Evolutionary conservation across 2,113 vertebrate species (phyloP).

Genomic region (Rhagologus leucostigma): DNA sequence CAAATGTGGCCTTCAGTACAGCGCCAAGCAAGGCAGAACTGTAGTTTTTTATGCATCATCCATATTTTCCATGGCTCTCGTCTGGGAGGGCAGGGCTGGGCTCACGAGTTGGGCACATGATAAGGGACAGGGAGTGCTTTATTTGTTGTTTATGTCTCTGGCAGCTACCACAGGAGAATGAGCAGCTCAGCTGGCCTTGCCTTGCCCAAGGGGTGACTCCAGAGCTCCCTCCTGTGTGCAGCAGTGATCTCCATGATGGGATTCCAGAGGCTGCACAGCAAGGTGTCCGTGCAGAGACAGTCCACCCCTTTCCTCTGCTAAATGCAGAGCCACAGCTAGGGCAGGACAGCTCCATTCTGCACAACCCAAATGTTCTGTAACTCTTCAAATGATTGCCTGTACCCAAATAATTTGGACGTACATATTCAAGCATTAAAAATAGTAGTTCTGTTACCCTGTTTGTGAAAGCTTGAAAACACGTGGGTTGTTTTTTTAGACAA

Average conservation of each 20-base stretch:
- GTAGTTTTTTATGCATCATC: rapidly evolving
- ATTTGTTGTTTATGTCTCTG: neutral
- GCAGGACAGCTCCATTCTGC: neutral
- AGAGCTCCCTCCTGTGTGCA: neutral
- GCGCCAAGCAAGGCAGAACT: rapidly evolving
- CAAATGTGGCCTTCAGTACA: neutral
- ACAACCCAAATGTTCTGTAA: neutral
- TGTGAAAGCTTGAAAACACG: neutral
- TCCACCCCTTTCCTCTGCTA: neutral
- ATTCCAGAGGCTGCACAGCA: neutral
- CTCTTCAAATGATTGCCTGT: neutral
- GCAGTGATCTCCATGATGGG: rapidly evolving
- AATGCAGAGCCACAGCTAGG: neutral
- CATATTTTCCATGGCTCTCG: rapidly evolving
- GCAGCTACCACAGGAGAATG: neutral
- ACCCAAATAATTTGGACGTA: neutral
- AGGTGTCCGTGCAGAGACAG: neutral
- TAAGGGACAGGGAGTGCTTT: neutral
- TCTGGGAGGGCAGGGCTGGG: neutral
- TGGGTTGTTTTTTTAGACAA: neutral
- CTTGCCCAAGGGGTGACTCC: neutral
- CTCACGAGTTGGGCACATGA: neutral
- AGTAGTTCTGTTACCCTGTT: neutral
- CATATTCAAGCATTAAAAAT: neutral
- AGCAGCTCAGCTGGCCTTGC: neutral